Base-by-base conservation (phyloP, 1,140 invertebrate species). In the Ooceraea biroi region DNA sequence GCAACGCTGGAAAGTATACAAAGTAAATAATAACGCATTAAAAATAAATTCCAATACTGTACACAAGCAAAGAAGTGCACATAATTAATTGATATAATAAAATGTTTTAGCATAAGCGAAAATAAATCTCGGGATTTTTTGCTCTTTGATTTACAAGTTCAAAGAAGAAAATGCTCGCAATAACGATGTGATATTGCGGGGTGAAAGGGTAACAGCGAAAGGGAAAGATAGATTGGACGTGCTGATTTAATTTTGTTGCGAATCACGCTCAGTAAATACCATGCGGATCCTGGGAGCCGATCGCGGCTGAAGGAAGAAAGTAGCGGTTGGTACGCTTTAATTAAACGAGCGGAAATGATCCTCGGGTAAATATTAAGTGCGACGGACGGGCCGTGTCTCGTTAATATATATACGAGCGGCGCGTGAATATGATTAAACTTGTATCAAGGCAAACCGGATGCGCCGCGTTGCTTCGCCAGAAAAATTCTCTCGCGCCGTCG, bases 271-370 rank as follows among this genome's bases (percentile, higher is more conserved):
- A 80, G 87, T 88, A 88, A 88, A 88, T 83, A 88, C 60, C 73
- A 71, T 72, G 52, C 50, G 58, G 57, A 76, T 55, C 63, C 86
- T 82, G 82, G 65, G 82, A 84, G 69, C 85, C 74, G 86, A 88
- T 88, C 86, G 85, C 73, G 82, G 55, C 60, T 69, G 73, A 22
- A 71, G 60, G 74, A 84, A 85, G 87, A 82, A 87, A 80, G 71
- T 66, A 58, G 63, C 73, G 61, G 57, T 57, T 55, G 61, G 78
- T 30, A 44, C 52, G 85, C 74, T 88, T 87, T 88, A 88, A 88
- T 88, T 87, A 88, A 88, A 88, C 87, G 87, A 85, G 82, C 87
- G 87, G 87, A 88, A 88, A 82, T 85, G 85, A 88, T 88, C 69
- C 82, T 69, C 85, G 72, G 69, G 85, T 88, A 88, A 88, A 88